These are phyloP conservation scores for Turritopsis dohrnii DNA, from an alignment of 30 jellyfish, hydroid and myxozoan genomes.

Conservation along the genomic window DNA sequence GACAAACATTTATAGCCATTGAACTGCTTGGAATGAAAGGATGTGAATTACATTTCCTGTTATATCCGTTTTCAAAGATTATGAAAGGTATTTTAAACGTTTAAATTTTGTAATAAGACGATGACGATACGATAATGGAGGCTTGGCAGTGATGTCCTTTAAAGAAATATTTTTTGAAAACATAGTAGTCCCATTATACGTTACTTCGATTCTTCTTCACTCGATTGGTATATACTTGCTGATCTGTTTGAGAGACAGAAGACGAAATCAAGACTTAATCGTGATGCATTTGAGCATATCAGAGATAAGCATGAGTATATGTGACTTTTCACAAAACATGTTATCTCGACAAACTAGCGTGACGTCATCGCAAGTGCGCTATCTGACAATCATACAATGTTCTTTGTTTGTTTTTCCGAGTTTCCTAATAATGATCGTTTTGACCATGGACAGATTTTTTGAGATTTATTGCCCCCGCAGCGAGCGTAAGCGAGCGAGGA, in stretches of 20 bases:
- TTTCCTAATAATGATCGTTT: constrained; percentile 6
- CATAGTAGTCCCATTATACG: constrained; percentile 4
- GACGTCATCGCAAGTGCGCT: not conserved
- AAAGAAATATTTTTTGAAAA: constrained; percentile 8
- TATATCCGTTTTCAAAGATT: too few species aligned
- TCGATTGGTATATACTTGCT: constrained; percentile 22
- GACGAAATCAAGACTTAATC: constrained; percentile 24
- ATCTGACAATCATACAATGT: constrained; percentile 21
- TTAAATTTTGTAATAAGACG: too few species aligned
- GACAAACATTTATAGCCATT: too few species aligned
- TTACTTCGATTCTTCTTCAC: not conserved
- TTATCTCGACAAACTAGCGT: not conserved
- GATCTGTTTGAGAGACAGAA: constrained; percentile 6
- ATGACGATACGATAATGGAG: too few species aligned
- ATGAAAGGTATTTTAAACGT: too few species aligned
- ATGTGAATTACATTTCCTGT: too few species aligned
- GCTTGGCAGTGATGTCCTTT: not conserved
- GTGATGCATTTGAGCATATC: constrained; percentile 19
- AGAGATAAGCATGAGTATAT: constrained; percentile 17
- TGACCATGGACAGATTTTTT: constrained; percentile 12
- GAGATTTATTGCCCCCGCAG: too few species aligned
- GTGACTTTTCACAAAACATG: constrained; percentile 17
- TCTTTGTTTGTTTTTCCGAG: constrained; percentile 21
- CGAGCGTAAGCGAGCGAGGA: too few species aligned
- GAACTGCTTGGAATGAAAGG: too few species aligned